These are phyloP conservation scores for Acleris laterana DNA, from an alignment of 2,888 invertebrate genomes.

Conservation along the genomic window DNA sequence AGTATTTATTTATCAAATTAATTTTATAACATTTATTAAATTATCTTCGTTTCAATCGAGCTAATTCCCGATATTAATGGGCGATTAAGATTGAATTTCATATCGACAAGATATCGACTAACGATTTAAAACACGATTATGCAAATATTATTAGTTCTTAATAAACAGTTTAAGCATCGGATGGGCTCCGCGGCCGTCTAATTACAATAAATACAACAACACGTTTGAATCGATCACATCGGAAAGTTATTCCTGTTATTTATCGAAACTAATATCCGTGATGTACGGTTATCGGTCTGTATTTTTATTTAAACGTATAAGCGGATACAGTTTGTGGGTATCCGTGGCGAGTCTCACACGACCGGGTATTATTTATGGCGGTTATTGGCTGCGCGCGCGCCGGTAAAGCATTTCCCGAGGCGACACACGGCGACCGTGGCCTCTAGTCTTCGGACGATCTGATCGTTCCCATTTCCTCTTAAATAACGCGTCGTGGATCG, in stretches of 20 bases:
- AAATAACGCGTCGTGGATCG: slow-evolving; percentile 27
- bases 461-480: slow-evolving; percentile 39
- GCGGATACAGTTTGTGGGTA: slow-evolving; percentile 69
- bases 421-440: slow-evolving; percentile 62
- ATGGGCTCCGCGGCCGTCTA: slow-evolving; percentile 61
- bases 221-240: slow-evolving; percentile 81
- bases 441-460: slow-evolving; percentile 45
- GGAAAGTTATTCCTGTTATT: slow-evolving; percentile 77
- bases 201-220: slow-evolving; percentile 82
- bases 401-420: slow-evolving; percentile 77
- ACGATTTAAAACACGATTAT: slow-evolving; percentile 77
- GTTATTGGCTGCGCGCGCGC: slow-evolving; percentile 69
- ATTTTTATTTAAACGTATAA: slow-evolving; percentile 62
- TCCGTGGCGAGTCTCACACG: slow-evolving; percentile 75
- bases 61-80: slow-evolving; percentile 77
- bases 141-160: slow-evolving; percentile 82
- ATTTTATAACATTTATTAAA: slow-evolving; percentile 62
- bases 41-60: slow-evolving; percentile 65
- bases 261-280: slow-evolving; percentile 81
- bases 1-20: slow-evolving; percentile 62
- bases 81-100: slow-evolving; percentile 79
- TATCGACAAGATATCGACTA: slow-evolving; percentile 70
- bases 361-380: slow-evolving; percentile 73
- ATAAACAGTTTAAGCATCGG: slow-evolving; percentile 77
- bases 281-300: slow-evolving; percentile 76